Evolutionary conservation across 2,888 invertebrate species (phyloP).

Genomic region (Drosophila aldrichi): DNA sequence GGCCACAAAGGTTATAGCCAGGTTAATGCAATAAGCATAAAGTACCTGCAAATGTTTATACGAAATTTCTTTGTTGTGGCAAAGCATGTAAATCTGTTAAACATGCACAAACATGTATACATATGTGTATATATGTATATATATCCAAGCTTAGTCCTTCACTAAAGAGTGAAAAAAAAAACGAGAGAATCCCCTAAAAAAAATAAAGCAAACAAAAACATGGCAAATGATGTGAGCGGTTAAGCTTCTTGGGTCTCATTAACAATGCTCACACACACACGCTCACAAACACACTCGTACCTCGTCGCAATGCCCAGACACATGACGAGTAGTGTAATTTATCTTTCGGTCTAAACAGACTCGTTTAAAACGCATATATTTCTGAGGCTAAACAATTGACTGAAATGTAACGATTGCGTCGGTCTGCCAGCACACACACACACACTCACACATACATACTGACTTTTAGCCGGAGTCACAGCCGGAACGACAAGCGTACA

Average conservation of each 20-base stretch:
- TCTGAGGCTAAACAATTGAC: slow-evolving; percentile 74
- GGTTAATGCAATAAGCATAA: slow-evolving; percentile 36
- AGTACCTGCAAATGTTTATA: slow-evolving; percentile 30
- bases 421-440: slow-evolving; percentile 29
- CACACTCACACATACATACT: background rate
- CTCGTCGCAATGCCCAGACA: slow-evolving; percentile 30
- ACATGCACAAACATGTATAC: slow-evolving; percentile 22
- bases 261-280: slow-evolving; percentile 56
- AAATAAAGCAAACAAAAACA: slow-evolving; percentile 31
- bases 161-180: slow-evolving; percentile 1
- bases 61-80: slow-evolving; percentile 31
- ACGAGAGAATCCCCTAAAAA: background rate
- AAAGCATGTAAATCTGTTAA: slow-evolving; percentile 62
- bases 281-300: background rate
- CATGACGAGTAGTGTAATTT: slow-evolving; percentile 63
- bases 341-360: slow-evolving; percentile 64
- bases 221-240: slow-evolving; percentile 47
- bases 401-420: slow-evolving; percentile 68
- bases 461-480: slow-evolving; percentile 10
- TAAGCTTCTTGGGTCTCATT: slow-evolving; percentile 75
- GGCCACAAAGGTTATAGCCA: slow-evolving; percentile 12
- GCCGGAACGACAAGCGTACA: slow-evolving; percentile 45
- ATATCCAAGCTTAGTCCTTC: slow-evolving; percentile 24
- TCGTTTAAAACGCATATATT: slow-evolving; percentile 72
- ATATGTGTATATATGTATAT: background rate